These are phyloP conservation scores for Philereme transversata DNA, from an alignment of 2,888 invertebrate genomes.

Conservation along the genomic window DNA sequence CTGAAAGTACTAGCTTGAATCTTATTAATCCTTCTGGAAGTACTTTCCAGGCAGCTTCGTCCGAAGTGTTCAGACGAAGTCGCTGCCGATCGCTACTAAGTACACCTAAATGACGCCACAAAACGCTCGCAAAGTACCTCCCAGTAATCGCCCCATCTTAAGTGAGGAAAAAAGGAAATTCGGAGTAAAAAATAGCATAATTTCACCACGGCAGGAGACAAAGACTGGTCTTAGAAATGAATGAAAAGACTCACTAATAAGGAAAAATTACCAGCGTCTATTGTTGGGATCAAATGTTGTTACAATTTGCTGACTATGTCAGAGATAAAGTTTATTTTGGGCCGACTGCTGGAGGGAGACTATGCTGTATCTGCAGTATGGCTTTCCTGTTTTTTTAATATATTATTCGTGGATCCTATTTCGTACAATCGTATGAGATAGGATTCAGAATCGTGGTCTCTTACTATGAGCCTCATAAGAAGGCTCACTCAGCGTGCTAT, in stretches of 20 bases:
- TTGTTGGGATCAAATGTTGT: conserved; percentile 33
- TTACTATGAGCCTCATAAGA: too few species aligned
- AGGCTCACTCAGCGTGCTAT: too few species aligned
- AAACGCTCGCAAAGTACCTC: conserved; percentile 24
- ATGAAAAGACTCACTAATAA: conserved; percentile 44
- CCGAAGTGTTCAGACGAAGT: conserved; percentile 5
- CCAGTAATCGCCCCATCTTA: conserved; percentile 26
- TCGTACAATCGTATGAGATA: too few species aligned
- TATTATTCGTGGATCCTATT: too few species aligned
- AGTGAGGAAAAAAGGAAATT: conserved; percentile 30
- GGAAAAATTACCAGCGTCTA: conserved; percentile 43
- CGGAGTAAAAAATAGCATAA: conserved; percentile 34
- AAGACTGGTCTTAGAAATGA: conserved; percentile 36
- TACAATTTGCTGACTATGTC: conserved; percentile 14
- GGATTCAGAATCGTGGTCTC: too few species aligned
- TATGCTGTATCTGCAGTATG: too few species aligned
- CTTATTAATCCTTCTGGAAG: background rate
- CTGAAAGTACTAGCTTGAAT: too few species aligned
- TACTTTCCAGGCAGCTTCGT: conserved; percentile 9
- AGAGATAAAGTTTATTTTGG: background rate
- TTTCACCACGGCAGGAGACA: conserved; percentile 31
- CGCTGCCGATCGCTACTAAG: conserved; percentile 8
- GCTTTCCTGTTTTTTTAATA: too few species aligned
- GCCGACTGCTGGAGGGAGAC: background rate
- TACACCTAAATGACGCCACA: conserved; percentile 12